Conservation (phyloP, 2,797 vertebrate genomes). For the Gobionotothen gibberifrons region DNA sequence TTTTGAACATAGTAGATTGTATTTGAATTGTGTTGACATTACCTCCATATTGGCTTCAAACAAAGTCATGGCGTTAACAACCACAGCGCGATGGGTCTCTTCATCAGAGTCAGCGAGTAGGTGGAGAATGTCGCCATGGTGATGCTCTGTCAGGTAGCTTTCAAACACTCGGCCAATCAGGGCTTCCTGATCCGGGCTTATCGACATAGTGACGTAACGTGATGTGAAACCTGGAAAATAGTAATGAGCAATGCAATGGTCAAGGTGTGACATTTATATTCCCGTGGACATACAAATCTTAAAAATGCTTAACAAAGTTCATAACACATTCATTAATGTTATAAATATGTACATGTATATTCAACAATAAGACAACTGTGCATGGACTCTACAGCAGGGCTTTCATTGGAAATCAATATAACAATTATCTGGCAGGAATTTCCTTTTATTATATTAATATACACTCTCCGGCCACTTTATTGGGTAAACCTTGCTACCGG, state of each 20-base stretch:
- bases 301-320: neutral
- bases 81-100: slow-evolving; percentile 87
- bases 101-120: slow-evolving; percentile 80
- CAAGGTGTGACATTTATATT: neutral
- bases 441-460: too few species aligned
- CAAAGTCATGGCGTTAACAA: slow-evolving; percentile 93
- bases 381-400: neutral
- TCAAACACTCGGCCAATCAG: slow-evolving; percentile 90
- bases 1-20: neutral
- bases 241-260: neutral
- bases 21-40: slow-evolving; percentile 2
- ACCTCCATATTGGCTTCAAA: slow-evolving; percentile 98
- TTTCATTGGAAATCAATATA: too few species aligned
- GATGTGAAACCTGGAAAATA: neutral
- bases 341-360: neutral
- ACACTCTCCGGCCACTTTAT: too few species aligned
- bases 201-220: slow-evolving; percentile 63
- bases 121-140: slow-evolving; percentile 85
- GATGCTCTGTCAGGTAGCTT: slow-evolving; percentile 88
- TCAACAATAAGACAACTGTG: too few species aligned
- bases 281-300: neutral
- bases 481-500: too few species aligned
- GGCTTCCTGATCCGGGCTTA: slow-evolving; percentile 85
- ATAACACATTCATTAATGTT: neutral
- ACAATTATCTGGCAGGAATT: too few species aligned